Evolutionary conservation across 2,888 invertebrate genomes (phyloP).

Genomic region (Acleris literana): DNA sequence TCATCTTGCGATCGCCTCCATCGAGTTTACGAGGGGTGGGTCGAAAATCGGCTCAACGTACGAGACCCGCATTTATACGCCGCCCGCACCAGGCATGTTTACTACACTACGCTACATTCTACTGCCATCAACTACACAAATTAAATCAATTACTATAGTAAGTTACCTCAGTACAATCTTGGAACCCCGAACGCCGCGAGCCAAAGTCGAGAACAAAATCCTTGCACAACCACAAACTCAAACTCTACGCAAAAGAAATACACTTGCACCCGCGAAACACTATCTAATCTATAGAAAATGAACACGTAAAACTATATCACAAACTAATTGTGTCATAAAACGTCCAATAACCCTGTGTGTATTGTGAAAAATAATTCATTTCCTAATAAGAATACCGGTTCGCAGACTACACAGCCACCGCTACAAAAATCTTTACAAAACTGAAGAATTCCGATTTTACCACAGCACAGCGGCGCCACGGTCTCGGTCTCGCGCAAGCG

Average conservation of each 20-base stretch:
- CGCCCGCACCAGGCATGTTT: constrained; percentile 31
- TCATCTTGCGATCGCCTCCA: constrained; percentile 27
- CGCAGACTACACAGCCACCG: constrained; percentile 62
- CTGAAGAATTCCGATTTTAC: constrained; percentile 48
- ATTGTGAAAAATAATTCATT: constrained; percentile 68
- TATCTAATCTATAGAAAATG: constrained; percentile 51
- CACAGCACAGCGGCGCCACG: constrained; percentile 31
- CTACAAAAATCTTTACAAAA: constrained; percentile 72
- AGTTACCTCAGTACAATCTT: constrained; percentile 55
- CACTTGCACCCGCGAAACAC: constrained; percentile 64
- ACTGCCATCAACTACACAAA: constrained; percentile 11
- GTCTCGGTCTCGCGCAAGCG: constrained; percentile 58
- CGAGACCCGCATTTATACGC: constrained; percentile 37
- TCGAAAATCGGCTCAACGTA: constrained; percentile 25
- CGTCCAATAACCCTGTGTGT: constrained; percentile 61
- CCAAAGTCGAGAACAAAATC: constrained; percentile 59
- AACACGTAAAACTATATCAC: constrained; percentile 58
- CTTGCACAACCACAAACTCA: constrained; percentile 74
- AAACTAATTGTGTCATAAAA: constrained; percentile 68
- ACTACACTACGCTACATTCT: constrained; percentile 25
- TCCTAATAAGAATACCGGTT: constrained; percentile 59
- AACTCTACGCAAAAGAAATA: constrained; percentile 67
- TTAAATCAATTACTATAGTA: constrained; percentile 3
- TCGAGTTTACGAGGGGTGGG: constrained; percentile 33
- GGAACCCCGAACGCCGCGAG: constrained; percentile 43